phyloP scores from a whole-genome alignment of 1,140 invertebrate species.

The Diplogasteroides magnus region DNA sequence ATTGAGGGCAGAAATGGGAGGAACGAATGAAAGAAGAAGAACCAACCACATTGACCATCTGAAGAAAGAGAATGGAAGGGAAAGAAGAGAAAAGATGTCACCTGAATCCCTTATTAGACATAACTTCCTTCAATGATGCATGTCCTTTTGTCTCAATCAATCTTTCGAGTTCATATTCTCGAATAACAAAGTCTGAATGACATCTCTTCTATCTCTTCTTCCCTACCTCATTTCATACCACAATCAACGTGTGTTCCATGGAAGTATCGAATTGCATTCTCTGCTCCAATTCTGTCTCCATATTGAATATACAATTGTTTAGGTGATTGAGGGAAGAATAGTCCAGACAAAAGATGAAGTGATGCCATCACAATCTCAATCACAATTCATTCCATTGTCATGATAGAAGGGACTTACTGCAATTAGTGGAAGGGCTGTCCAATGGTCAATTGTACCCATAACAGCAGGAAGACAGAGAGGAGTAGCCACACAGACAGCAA shows the following conservation, averaged over 20 bases:
- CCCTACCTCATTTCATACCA: not conserved
- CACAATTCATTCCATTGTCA: not conserved
- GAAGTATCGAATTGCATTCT: not conserved
- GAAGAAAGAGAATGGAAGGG: not conserved
- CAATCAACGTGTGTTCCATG: not conserved
- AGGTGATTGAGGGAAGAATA: conserved; percentile 37
- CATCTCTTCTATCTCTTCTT: not conserved
- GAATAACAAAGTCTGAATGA: not conserved
- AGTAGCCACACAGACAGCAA: conserved; percentile 31
- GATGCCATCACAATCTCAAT: conserved; percentile 30
- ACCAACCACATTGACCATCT: conserved; percentile 22
- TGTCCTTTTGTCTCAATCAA: not conserved
- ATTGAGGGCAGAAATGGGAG: conserved; percentile 27
- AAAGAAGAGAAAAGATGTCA: not conserved
- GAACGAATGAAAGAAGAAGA: conserved; percentile 28
- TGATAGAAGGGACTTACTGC: conserved; percentile 6
- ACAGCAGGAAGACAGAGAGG: conserved; percentile 36
- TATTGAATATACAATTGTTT: conserved; percentile 41
- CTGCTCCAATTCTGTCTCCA: conserved; percentile 11
- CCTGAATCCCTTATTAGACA: not conserved
- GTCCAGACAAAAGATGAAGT: conserved; percentile 27
- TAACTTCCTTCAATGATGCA: not conserved
- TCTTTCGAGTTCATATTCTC: not conserved
- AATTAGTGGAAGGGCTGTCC: conserved; percentile 24
- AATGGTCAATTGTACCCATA: conserved; percentile 30